Evolutionary conservation across 2,113 vertebrate genomes (phyloP).

Genomic region (Hippopotamus amphibius): DNA sequence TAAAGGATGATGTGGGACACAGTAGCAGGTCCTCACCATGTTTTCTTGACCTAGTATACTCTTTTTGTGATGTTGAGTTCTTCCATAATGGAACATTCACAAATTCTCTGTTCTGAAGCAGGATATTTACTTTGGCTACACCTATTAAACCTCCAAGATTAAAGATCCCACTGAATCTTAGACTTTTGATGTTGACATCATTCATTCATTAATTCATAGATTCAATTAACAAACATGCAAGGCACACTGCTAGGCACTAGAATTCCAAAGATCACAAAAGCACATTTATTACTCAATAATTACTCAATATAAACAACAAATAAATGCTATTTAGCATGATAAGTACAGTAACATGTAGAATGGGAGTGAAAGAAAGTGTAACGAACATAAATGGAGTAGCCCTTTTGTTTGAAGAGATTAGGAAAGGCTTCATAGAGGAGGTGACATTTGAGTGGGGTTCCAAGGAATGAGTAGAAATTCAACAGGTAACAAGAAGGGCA

Average conservation of each 20-base stretch:
- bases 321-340: neutral
- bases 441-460: neutral
- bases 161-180: conserved; percentile 45
- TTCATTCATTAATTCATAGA: neutral
- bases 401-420: neutral
- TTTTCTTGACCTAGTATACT: neutral
- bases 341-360: neutral
- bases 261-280: conserved; percentile 45
- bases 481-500: conserved; percentile 33
- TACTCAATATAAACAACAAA: conserved; percentile 23
- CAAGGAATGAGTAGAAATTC: conserved; percentile 51
- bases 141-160: conserved; percentile 25
- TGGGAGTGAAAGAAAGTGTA: neutral
- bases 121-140: neutral
- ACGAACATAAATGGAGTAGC: neutral
- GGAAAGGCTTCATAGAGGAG: conserved; percentile 44
- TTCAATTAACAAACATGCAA: conserved; percentile 56
- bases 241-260: neutral
- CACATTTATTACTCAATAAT: conserved; percentile 14
- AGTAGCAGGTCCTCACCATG: neutral
- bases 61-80: neutral
- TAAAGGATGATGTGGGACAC: neutral
- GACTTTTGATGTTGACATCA: conserved; percentile 35
- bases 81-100: neutral
- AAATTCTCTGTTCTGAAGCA: conserved; percentile 23